Evolutionary conservation across 2,797 vertebrate genomes (phyloP), one percentile per base, ranked within the genome.

Genomic region (Xyrichtys novacula): DNA sequence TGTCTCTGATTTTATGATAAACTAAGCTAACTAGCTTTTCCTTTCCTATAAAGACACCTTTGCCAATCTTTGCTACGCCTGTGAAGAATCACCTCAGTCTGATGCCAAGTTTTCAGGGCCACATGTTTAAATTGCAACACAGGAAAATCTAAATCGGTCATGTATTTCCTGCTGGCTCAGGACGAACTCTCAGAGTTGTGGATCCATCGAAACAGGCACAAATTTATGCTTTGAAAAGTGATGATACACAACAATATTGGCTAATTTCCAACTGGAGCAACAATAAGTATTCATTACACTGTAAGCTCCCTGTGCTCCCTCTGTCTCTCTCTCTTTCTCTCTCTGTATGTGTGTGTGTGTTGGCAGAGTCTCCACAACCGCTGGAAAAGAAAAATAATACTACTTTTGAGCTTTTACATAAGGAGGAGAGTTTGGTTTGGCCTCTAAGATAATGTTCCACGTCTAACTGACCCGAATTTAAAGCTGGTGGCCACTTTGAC

Each of bases 251-350:
- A 55, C 39, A 70, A 62, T 26, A 65, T 19, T 66, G 76, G 80
- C 84, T 75, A 49, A 82, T 74, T 84, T 91, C 87, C 81, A 86
- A 56, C 60, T 90, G 74, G 80, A 88, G 66, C 75, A 69, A 58
- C 81, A 76, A 78, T 40, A 26, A 79, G 71, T 67, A 76, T 87
- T 87, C 77, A 85, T 88, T 65, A 85, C 62, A 64, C 48, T 80
- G 66, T 60, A 52, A 68, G 55, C 54, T 49, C 75, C 39, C 5
- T 46, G 77, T 29, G 10, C 66, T 62, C 39, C 7, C 8, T 71
- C n/a, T n/a, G n/a, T n/a, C n/a, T n/a, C n/a, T 29, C 28, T 42
- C 14, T 42, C 14, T 69, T 3, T 66, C 20, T 39, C 10, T 65
- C 23, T 76, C 20, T 65, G 39, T 74, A 59, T 65, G 38, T 78